A percentile compares a stretch with the other conserved stretches of the same genome.
Conservation (phyloP, 2,888 invertebrate species). For the Apodemia mormo region DNA sequence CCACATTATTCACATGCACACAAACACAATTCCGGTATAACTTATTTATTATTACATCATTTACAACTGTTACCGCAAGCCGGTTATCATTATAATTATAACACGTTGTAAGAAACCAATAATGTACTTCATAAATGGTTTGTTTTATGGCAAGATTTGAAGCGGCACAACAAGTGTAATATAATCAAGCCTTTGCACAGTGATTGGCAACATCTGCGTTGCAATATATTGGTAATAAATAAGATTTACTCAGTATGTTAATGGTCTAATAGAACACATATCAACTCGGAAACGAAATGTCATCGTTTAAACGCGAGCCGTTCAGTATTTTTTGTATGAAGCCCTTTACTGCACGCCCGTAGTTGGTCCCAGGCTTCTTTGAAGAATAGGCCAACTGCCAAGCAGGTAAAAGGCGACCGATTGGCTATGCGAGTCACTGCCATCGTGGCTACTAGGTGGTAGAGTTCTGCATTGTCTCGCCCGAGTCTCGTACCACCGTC, state of each 20-base stretch:
- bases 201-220: not conserved
- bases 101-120: not conserved
- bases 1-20: conserved; percentile 66
- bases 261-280: too few relatives aligned
- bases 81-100: conserved; percentile 20
- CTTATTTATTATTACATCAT: conserved; percentile 55
- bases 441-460: too few relatives aligned
- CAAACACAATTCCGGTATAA: conserved; percentile 69
- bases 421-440: too few relatives aligned
- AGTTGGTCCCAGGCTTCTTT: too few relatives aligned
- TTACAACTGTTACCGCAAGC: conserved; percentile 44
- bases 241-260: not conserved
- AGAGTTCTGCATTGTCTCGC: too few relatives aligned
- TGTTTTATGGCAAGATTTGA: not conserved
- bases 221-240: not conserved
- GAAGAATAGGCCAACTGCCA: too few relatives aligned
- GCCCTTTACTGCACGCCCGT: too few relatives aligned
- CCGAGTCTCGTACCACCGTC: too few relatives aligned
- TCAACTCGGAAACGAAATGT: too few relatives aligned
- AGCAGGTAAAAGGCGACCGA: too few relatives aligned
- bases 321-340: too few relatives aligned
- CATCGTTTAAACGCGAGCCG: too few relatives aligned
- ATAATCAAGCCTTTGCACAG: not conserved
- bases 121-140: not conserved
- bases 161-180: not conserved